These are phyloP conservation scores for Ciconia nigra DNA, from an alignment of 2,797 vertebrate species.

Conservation along the genomic window DNA sequence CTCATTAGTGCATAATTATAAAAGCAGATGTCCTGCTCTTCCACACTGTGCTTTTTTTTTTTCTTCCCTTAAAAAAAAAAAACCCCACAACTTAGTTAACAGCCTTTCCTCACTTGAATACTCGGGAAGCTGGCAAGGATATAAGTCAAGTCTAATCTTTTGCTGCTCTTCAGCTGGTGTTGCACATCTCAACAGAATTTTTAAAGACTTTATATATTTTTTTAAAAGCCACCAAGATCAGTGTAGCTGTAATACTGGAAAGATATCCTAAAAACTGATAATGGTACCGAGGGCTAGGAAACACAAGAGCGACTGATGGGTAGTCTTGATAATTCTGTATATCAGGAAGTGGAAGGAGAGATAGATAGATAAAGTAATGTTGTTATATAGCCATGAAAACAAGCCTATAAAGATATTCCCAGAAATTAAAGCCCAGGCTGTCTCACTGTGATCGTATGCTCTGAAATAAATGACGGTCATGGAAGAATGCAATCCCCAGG, in stretches of 20 bases:
- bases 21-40: constrained; percentile 58
- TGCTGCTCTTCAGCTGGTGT: neutral
- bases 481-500: neutral
- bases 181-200: neutral
- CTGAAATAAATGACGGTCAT: neutral
- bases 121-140: constrained; percentile 30
- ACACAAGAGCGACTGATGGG: neutral
- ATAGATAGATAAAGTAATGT: constrained; percentile 35
- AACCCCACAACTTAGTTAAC: neutral
- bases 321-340: constrained; percentile 15
- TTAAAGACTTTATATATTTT: neutral
- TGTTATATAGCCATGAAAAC: neutral
- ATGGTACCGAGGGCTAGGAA: neutral
- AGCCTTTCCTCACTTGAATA: constrained; percentile 9
- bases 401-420: neutral
- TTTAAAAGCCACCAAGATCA: neutral
- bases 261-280: neutral
- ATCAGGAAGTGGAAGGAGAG: constrained; percentile 7
- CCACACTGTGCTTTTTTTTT: neutral
- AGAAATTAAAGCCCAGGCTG: neutral
- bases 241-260: neutral
- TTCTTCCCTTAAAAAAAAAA: fast-evolving
- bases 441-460: neutral
- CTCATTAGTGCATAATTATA: neutral
- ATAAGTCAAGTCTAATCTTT: constrained; percentile 10